Conservation (phyloP, 2,113 vertebrate species). For the Lagopus leucura region DNA sequence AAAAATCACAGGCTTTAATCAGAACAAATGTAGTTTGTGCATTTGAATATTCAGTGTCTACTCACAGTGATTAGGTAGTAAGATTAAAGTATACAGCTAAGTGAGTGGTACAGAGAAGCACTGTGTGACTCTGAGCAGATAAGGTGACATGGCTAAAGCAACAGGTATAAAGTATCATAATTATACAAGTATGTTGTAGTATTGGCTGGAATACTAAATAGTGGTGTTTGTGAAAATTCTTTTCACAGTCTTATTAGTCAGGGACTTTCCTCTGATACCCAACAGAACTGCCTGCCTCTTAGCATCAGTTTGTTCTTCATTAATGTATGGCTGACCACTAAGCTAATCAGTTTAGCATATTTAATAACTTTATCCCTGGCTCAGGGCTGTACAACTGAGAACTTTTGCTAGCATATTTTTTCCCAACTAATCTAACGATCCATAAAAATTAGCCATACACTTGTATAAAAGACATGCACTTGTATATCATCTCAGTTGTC, state of each 20-base stretch:
- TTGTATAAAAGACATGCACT: too few species aligned
- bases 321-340: not conserved
- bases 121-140: not conserved
- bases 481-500: not conserved
- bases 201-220: not conserved
- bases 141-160: not conserved
- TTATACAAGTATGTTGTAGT: not conserved
- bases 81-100: not conserved
- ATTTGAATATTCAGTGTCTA: not conserved
- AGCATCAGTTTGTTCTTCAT: not conserved
- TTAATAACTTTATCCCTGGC: not conserved
- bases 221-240: not conserved
- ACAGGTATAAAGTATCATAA: not conserved
- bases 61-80: not conserved
- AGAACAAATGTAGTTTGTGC: not conserved
- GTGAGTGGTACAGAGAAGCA: not conserved
- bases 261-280: not conserved
- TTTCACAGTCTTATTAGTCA: not conserved
- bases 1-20: not conserved
- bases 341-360: not conserved
- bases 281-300: not conserved
- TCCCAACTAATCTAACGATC: not conserved
- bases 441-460: not conserved
- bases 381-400: not conserved
- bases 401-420: not conserved